A percentile compares a stretch with the other conserved stretches of the same genome.
These are phyloP conservation scores for Bombus terrestris DNA, from an alignment of 1,140 invertebrate species.

Conservation along the genomic window DNA sequence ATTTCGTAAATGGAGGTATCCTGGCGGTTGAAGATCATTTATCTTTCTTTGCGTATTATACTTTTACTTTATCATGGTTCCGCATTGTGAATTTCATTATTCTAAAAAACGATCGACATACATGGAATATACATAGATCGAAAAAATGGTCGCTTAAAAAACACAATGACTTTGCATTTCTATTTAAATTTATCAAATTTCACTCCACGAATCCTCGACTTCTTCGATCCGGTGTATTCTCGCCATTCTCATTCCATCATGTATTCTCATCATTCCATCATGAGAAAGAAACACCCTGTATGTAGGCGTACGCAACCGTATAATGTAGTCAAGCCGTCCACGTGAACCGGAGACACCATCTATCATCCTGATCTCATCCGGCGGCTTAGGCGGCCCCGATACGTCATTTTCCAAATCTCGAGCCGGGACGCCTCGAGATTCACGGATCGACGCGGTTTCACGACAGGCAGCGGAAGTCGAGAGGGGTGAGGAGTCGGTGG, in stretches of 20 bases:
- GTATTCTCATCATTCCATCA: background rate
- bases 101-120: background rate
- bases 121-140: background rate
- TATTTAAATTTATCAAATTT: background rate
- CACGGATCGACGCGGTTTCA: conserved; percentile 54
- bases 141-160: background rate
- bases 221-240: background rate
- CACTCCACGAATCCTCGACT: background rate
- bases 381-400: conserved; percentile 65
- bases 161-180: background rate
- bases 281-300: background rate
- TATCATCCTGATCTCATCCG: conserved; percentile 69
- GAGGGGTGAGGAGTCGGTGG: background rate
- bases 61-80: background rate
- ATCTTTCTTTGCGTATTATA: background rate
- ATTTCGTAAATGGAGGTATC: background rate
- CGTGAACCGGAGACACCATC: conserved; percentile 63
- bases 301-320: conserved; percentile 21
- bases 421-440: conserved; percentile 51
- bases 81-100: background rate
- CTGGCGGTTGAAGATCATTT: background rate
- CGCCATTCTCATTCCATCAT: background rate
- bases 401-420: conserved; percentile 70
- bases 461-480: background rate
- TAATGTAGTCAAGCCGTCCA: conserved; percentile 62